Base-by-base conservation (phyloP, 2,888 invertebrate genomes). In the Epistrophella euchroma region DNA sequence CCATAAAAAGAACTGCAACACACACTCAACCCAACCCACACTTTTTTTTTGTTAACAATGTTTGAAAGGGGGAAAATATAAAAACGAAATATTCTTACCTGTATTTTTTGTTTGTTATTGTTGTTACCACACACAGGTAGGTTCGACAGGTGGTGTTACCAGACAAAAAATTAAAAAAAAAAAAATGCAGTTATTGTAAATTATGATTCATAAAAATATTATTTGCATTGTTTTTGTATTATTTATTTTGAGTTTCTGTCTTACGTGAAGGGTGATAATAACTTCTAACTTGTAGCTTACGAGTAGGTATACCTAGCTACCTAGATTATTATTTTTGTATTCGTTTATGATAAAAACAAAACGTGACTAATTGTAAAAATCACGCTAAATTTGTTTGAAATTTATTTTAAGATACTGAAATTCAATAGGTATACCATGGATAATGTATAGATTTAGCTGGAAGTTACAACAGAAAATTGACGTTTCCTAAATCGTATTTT, bases 101-200 rank as follows among this genome's bases (percentile, higher is more conserved):
- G 82, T 35, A 35, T 35, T 25, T 81, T 76, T 70, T 80, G 73
- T 71, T 82, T 86, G 47, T 76, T 82, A 47, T 71, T 84, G 68
- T 77, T 86, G 76, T 78, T 86, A 82, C 86, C 60, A 68, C 81
- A 85, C 81, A 80, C 76, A 82, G 72, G 72, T 84, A 58, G 11
- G n/a, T 50, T 13, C 6, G 13, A 50, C 81, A 77, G 52, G 82
- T 71, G 78, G 82, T 71, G 78, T 86, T 86, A 15, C 86, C 86
- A 86, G 86, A n/a, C 9, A 22, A 2, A 22, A 43, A 55, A 52
- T 15, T 11, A 15, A 45, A 15, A 64, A 10, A 10, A 35, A 35
- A 35, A 2, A 15, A 40, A 15, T 40, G 40, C 40, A 40, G 0
- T 15, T 43, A n/a, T 45, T 15, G 17, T 7, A 45, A 17, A 17